These are phyloP conservation scores for Caerostris extrusa DNA, from an alignment of 1,140 invertebrate genomes.

Conservation along the genomic window DNA sequence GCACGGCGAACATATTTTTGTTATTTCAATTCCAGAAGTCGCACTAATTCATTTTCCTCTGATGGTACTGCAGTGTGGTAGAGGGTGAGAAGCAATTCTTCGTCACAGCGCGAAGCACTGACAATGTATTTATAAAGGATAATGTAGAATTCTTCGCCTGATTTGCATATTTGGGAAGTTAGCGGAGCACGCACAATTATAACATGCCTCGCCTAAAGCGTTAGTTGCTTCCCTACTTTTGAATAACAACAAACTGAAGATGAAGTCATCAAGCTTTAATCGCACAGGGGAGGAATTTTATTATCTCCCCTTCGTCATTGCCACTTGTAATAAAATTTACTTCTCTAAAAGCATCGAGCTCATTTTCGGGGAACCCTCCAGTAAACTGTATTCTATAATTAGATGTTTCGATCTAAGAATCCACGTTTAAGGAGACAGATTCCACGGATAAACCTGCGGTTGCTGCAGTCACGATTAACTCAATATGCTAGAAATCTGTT, in stretches of 20 bases:
- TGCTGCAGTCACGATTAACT: constrained; percentile 49
- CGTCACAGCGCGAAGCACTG: constrained; percentile 1
- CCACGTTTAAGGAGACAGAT: constrained; percentile 61
- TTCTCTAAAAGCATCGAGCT: constrained; percentile 56
- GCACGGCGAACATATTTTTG: background rate
- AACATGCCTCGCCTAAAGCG: constrained; percentile 48
- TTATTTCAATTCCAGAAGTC: background rate
- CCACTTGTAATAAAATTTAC: constrained; percentile 74
- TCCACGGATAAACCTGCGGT: constrained; percentile 13
- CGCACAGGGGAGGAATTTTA: constrained; percentile 68
- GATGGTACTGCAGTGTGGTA: no score
- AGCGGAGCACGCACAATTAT: constrained; percentile 44
- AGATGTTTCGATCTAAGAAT: constrained; percentile 68
- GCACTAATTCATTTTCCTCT: background rate
- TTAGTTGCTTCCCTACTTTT: constrained; percentile 50
- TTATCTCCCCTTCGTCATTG: constrained; percentile 65
- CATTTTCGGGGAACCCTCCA: constrained; percentile 57
- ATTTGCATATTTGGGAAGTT: constrained; percentile 69
- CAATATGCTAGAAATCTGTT: constrained; percentile 52
- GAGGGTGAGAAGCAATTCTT: background rate
- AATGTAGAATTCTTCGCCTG: constrained; percentile 43
- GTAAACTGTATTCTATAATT: constrained; percentile 65
- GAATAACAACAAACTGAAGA: constrained; percentile 64
- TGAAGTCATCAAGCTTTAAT: constrained; percentile 75
- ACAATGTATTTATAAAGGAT: constrained; percentile 67